Evolutionary conservation across 2,888 invertebrate genomes (phyloP), one percentile per base, ranked within the genome.

Genomic region (Augochlorella aurata): DNA sequence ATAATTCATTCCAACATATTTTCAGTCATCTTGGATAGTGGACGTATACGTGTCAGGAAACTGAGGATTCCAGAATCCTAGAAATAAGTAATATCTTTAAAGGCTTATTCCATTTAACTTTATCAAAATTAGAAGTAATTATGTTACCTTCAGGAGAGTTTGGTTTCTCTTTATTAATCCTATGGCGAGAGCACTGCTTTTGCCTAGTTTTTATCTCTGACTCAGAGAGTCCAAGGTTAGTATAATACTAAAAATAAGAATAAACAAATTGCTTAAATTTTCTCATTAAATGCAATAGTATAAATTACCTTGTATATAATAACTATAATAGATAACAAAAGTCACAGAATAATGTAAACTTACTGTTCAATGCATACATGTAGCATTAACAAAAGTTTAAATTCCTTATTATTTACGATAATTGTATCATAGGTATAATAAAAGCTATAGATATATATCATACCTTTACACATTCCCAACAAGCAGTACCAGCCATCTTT

Each of bases 141-240:
- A 63, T 52, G 74, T 85, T 91, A 94, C 94, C 94, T 86, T 89
- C 89, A 38, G 94, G 94, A 52, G 94, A 94, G 61, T 84, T 83
- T 52, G 89, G 81, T 54, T 90, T 85, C 65, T 93, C 92, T 77
- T 93, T 91, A 83, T 93, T 94, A 70, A 93, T 92, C 85, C 94
- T 90, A 87, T 95, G 95, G 78, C 93, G 93, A 0, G 95, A 95
- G 90, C 95, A 95, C 50, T 91, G 89, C 87, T 94, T 93, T 89
- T 93, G 93, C 65, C 92, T 90, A 74, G 92, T 90, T 85, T 93
- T 88, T 38, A 94, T 79, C 89, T 94, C 93, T 66, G 92, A 89
- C 2, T 93, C 91, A 4, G 93, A 85, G 50, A 94, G 87, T 38
- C 90, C 89, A 79, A 92, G 85, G n/a, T 87, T 86, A 78, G 88